Conservation (phyloP, 2,888 invertebrate species). For the Hyposoter didymator region DNA sequence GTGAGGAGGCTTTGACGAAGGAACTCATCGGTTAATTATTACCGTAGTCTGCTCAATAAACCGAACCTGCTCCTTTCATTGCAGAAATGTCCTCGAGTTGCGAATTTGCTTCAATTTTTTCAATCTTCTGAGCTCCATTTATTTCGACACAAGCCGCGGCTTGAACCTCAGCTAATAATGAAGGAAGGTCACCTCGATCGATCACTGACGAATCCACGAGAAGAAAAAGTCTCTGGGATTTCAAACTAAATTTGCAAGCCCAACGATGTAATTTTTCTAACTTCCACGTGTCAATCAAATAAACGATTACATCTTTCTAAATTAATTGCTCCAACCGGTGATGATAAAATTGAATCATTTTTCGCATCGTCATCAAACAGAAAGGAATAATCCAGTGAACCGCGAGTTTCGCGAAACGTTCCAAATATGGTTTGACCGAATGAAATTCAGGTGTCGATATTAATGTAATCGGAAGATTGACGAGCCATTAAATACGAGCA, state of each 20-base stretch:
- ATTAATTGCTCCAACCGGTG: not conserved
- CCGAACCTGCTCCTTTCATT: not conserved
- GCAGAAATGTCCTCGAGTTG: not conserved
- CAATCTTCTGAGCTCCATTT: not conserved
- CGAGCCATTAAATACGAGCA: not conserved
- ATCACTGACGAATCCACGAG: not conserved
- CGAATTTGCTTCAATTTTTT: not conserved
- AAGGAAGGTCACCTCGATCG: not conserved
- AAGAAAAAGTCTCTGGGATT: not conserved
- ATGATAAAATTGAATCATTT: conserved; percentile 20
- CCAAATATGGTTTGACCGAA: not conserved
- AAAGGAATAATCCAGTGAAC: not conserved
- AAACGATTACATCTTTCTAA: not conserved
- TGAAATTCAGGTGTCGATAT: conserved; percentile 4
- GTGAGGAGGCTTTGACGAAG: conserved; percentile 35
- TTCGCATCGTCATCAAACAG: conserved; percentile 25
- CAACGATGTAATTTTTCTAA: conserved; percentile 1
- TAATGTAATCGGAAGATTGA: not conserved
- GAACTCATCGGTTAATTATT: conserved; percentile 54
- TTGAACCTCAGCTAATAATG: not conserved
- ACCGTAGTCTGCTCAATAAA: conserved; percentile 22
- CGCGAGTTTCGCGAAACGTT: not conserved
- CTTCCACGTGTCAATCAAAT: conserved; percentile 14
- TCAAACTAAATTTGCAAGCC: not conserved
- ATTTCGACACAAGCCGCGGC: not conserved